Evolutionary conservation across 2,113 vertebrate species (phyloP), one percentile per base, ranked within the genome.

Genomic region (Saiga tatarica): DNA sequence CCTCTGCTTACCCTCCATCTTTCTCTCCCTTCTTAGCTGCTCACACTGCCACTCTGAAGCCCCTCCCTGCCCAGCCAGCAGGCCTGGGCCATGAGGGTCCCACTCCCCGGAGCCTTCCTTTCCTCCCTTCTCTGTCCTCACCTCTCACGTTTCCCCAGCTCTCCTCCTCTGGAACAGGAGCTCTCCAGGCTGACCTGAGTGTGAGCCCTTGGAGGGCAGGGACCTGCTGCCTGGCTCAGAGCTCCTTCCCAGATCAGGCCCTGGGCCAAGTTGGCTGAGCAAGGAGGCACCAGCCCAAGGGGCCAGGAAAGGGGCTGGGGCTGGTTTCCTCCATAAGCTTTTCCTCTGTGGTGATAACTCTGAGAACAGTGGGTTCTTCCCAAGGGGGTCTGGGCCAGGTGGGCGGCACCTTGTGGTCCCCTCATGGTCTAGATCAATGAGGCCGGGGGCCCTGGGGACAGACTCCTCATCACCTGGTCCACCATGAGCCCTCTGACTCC

Each of bases 81-180:
- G n/a, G 82, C 88, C 78, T 13, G 7, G 13, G 8, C 30, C 5
- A 0, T 9, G 39, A 3, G 6, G 28, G 45, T 2, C 53, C 60
- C 3, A 1, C 42, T 59, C 71, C 59, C 39, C 2, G 33, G 36
- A 52, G 33, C 42, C 6, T 14, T n/a, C 57, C 36, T 64, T 36
- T 13, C 17, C 52, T 53, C 52, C 81, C 10, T 47, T 47, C 64
- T 50, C 36, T 50, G 42, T 30, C 47, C 57, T 53, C 12, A 5
- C n/a, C 53, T 47, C 50, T 74, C 39, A 12, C 26, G 3, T 12
- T 36, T 14, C 42, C 57, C 23, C 23, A 33, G 89, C n/a, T 55
- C 53, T 55, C 33, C 45, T 36, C 21, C 6, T 39, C 55, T 7
- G n/a, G 42, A 25, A 9, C 7, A 1, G 9, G 16, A 2, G 47